Evolutionary conservation across 2,113 vertebrate genomes (phyloP).

Genomic region (Amazona guildingii): DNA sequence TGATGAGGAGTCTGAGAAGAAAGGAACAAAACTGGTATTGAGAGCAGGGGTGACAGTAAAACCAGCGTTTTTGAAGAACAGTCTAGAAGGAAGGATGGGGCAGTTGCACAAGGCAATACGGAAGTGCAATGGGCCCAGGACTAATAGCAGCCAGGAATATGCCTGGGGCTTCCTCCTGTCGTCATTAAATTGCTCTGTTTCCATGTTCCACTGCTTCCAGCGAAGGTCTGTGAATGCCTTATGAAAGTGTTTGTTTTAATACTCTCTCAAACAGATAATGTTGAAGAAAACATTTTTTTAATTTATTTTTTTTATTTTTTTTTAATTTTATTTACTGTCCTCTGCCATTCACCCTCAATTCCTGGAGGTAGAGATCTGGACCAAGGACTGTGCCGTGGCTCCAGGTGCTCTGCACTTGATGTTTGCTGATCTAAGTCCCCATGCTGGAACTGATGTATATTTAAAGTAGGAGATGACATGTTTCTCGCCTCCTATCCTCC

Average conservation of each 20-base stretch:
- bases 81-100: background rate
- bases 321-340: background rate
- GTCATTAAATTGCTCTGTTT: background rate
- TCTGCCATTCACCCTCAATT: background rate
- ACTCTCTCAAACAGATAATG: background rate
- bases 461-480: background rate
- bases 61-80: background rate
- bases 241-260: background rate
- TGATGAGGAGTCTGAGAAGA: background rate
- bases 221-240: background rate
- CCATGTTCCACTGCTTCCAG: background rate
- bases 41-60: background rate
- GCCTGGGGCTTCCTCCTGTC: background rate
- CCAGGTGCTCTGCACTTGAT: background rate
- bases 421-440: background rate
- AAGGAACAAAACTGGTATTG: background rate
- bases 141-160: background rate
- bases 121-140: background rate
- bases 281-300: background rate
- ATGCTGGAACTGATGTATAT: background rate
- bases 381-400: accelerated
- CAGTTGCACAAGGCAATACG: background rate
- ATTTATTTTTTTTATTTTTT: no score
- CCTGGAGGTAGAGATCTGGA: background rate
- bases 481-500: background rate